Base-by-base conservation (phyloP, 1,140 invertebrate genomes). In the Mizuhopecten yessoensis region DNA sequence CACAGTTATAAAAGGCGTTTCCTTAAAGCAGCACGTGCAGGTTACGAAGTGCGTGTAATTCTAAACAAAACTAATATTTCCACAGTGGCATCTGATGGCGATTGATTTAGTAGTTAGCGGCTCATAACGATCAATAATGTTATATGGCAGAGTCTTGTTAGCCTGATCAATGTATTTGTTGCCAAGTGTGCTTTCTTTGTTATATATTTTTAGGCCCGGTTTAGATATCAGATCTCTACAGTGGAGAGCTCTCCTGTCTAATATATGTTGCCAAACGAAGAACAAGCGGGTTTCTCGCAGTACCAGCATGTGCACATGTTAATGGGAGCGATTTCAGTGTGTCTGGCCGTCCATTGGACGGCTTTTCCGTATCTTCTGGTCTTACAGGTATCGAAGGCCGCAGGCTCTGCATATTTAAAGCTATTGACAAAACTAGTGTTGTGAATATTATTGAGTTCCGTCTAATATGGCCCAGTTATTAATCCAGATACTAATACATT, bases 1-100 rank as follows among this genome's bases (percentile, higher is more conserved):
- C 13, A 39, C 13, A 39, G 36, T 39, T 7, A 39, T 13, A 39
- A 39, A 13, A 13, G 36, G 13, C 5, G 36, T 39, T 39, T 39
- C 36, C 36, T 39, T 39, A 75, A 75, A 29, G n/a, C n/a, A 75
- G 29, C 29, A 75, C 57, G 57, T 75, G 57, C 57, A 29, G 57
- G 57, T 75, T 75, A 75, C 9, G 23, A 75, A 75, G 57, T 75
- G 57, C 57, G 57, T 75, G 57, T 75, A 75, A 75, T 75, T 75
- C 57, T n/a, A 75, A 75, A 75, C 57, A 75, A 75, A 75, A 75
- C 57, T 75, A 75, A 75, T 75, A 75, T 75, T 75, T 75, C 57
- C 57, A 75, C 57, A 75, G 29, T 75, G 2, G 23, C n/a, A 75
- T 75, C 29, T 75, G 57, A 75, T 75, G 57, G 29, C n/a, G 57